Percentiles rank a stretch among this genome's conserved stretches.
phyloP scores from a whole-genome alignment of 53 echinoderm and acorn worm species.

The Temnopleurus reevesii region DNA sequence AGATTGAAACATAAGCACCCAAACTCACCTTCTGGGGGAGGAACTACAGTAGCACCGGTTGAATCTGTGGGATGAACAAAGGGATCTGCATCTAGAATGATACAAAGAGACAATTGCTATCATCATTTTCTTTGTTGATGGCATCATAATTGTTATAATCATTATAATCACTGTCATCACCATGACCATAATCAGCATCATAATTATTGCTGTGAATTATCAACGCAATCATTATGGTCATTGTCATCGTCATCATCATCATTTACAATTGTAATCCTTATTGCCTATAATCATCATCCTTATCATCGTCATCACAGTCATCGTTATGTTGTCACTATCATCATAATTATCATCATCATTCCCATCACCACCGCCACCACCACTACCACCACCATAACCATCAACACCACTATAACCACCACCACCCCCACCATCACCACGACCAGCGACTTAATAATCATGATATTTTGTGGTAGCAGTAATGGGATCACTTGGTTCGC shows the following conservation, averaged over 20 bases:
- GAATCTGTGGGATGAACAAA: conserved; percentile 75
- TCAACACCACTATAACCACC: background rate
- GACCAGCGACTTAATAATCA: background rate
- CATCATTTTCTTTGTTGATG: no score
- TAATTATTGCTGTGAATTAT: no score
- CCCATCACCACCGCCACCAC: no score
- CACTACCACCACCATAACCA: background rate
- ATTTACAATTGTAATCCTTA: no score
- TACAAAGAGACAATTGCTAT: background rate
- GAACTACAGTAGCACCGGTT: conserved; percentile 72
- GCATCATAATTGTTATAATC: background rate
- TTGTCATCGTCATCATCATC: no score
- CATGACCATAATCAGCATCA: background rate
- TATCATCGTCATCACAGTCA: no score
- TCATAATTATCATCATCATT: no score
- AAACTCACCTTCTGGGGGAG: conserved; percentile 70
- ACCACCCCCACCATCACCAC: background rate
- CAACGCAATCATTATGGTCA: no score
- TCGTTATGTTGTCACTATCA: no score
- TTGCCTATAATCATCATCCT: no score
- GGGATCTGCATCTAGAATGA: conserved; percentile 60
- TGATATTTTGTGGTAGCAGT: no score
- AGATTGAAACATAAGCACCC: background rate
- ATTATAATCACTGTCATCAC: background rate
- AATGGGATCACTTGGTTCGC: no score